Evolutionary conservation across 1,140 invertebrate species (phyloP), one percentile per base, ranked within the genome.

Genomic region (Propsilocerus akamusi): DNA sequence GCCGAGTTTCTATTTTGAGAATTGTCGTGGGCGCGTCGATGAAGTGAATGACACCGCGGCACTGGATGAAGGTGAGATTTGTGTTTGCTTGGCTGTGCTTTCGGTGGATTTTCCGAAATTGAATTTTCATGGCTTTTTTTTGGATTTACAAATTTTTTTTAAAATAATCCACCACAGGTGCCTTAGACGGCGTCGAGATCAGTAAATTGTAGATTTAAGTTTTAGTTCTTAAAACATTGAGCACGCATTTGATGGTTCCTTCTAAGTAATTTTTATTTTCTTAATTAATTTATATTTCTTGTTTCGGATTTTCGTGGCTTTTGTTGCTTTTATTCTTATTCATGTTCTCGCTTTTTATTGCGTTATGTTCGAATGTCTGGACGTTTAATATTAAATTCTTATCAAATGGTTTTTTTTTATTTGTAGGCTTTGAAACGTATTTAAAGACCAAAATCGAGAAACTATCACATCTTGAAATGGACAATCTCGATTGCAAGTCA

Each of bases 1-100:
- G 55, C 91, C 91, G n/a, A 86, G 78, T 58, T 69, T 92, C 7
- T 87, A 96, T 66, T 83, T 95, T 54, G 91, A 95, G 64, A 93
- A 92, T 62, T 92, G 90, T 60, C 79, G 86, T 30, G 85, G 80
- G 52, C 88, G 89, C 8, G 84, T 83, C 58, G 83, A 88, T 54
- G 72, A 76, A 2, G 71, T n/a, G n/a, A n/a, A 75, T 49, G 72
- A 75, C 26, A 59, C 75, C 3, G 70, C 72, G 23, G 68, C 72
- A 48, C 71, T 76, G 22, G 75, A 77, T 52, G 71, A 64, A 56
- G 62, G 63, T 65, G 68, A 49, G 66, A 70, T 47, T 56, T 59
- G 0, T 73, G 70, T 50, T 66, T 67, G 7, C 8, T 22, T 26
- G 8, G 25, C 22, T 20, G 10, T 47, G 23, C 11, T 10, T 20